phyloP scores from a whole-genome alignment of 2,113 vertebrate species.

The Pollachius pollachius region DNA sequence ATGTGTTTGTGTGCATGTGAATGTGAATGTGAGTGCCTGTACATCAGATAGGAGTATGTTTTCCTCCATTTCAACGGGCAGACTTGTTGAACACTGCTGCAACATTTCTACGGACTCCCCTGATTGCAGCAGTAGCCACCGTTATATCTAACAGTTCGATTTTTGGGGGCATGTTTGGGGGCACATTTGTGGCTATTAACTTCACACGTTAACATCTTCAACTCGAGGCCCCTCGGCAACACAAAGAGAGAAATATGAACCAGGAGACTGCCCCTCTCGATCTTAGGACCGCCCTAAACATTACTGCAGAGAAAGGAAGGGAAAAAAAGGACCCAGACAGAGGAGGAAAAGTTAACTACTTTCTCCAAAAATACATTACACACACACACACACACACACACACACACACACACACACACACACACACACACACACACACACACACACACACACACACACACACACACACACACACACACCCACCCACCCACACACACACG shows the following conservation, averaged over 20 bases:
- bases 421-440: neutral
- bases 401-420: neutral
- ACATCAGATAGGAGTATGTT: too few species aligned
- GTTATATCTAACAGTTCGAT: conserved; percentile 39
- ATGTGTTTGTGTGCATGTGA: too few species aligned
- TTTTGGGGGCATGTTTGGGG: conserved; percentile 12
- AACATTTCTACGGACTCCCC: neutral
- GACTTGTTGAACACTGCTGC: neutral
- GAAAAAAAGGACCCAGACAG: conserved; percentile 5
- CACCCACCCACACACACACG: neutral
- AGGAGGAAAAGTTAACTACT: conserved; percentile 4
- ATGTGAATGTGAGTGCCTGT: too few species aligned
- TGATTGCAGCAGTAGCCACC: neutral
- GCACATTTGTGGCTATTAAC: too few species aligned
- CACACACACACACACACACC: neutral
- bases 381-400: neutral
- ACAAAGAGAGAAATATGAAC: conserved; percentile 35
- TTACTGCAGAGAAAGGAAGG: conserved; percentile 39
- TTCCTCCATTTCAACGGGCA: too few species aligned
- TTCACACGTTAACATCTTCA: conserved; percentile 22
- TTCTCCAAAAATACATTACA: neutral
- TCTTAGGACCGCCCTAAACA: conserved; percentile 32
- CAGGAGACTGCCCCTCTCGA: conserved; percentile 39
- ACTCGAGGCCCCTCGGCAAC: conserved; percentile 37
- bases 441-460: neutral